These are phyloP conservation scores for Trematomus bernacchii DNA, from an alignment of 2,797 vertebrate species.

Conservation along the genomic window DNA sequence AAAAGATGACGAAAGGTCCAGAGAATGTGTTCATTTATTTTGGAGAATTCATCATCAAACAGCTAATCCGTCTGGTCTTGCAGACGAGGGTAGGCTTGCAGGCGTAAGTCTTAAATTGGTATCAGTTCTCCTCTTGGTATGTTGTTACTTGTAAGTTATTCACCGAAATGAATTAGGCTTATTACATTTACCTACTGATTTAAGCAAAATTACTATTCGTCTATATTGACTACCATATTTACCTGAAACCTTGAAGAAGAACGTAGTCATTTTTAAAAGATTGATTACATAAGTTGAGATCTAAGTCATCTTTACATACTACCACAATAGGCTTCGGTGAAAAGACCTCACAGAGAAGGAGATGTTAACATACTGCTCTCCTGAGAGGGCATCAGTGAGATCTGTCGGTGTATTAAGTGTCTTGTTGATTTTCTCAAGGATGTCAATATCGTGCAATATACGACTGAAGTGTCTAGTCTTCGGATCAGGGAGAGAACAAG, in stretches of 20 bases:
- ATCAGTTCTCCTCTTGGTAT: neutral
- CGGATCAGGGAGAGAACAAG: constrained; percentile 22
- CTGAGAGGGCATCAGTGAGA: constrained; percentile 15
- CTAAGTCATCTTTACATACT: neutral
- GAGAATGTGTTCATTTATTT: neutral
- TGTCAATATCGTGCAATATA: constrained; percentile 7
- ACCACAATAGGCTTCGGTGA: neutral
- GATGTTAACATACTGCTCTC: constrained; percentile 8
- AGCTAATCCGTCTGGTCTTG: neutral
- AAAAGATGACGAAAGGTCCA: constrained; percentile 40
- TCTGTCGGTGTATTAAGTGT: neutral
- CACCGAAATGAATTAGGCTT: neutral
- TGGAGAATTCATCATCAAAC: neutral
- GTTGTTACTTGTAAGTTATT: neutral
- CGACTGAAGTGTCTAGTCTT: neutral
- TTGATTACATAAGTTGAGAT: too few species aligned
- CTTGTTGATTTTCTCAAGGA: constrained; percentile 23
- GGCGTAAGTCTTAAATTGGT: neutral
- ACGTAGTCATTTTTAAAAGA: neutral
- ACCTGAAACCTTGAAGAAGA: neutral
- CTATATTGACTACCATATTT: neutral
- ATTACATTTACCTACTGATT: neutral
- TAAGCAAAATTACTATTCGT: neutral
- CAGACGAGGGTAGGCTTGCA: neutral
- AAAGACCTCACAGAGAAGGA: constrained; percentile 18